A percentile compares a stretch with the other conserved stretches of the same genome.
These are phyloP conservation scores for Crotophaga sulcirostris DNA, from an alignment of 2,113 vertebrate species.

Conservation along the genomic window DNA sequence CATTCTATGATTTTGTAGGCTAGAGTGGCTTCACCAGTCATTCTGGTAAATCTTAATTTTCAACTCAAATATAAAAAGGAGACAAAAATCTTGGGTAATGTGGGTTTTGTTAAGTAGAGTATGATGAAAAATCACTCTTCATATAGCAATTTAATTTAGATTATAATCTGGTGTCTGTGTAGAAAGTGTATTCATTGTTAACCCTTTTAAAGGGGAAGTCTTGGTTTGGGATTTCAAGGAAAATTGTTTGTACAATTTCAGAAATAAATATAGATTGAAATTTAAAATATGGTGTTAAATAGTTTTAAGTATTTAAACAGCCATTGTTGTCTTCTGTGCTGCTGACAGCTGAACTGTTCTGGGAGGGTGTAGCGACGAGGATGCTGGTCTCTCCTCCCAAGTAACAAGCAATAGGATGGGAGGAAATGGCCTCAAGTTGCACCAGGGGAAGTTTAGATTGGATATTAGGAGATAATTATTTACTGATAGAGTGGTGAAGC, in stretches of 20 bases:
- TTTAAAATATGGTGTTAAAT: not conserved
- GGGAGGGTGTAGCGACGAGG: accelerated
- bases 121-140: not conserved
- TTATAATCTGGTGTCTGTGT: not conserved
- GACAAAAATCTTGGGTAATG: not conserved
- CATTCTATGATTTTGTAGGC: not conserved
- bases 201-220: not conserved
- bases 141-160: not conserved
- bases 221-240: not conserved
- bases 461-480: too few relatives aligned
- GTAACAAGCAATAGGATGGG: too few relatives aligned
- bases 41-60: not conserved
- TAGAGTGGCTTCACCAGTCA: not conserved
- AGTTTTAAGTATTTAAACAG: not conserved
- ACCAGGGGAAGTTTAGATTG: too few relatives aligned
- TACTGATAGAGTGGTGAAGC: too few relatives aligned
- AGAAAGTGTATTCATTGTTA: not conserved
- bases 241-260: not conserved
- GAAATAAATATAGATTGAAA: not conserved
- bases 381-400: too few relatives aligned
- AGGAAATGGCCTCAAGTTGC: too few relatives aligned
- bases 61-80: not conserved
- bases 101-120: not conserved
- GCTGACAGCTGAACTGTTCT: not conserved
- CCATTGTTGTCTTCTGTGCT: not conserved